phyloP scores from a whole-genome alignment of 2,888 invertebrate species.

The Lydus trimaculatus region DNA sequence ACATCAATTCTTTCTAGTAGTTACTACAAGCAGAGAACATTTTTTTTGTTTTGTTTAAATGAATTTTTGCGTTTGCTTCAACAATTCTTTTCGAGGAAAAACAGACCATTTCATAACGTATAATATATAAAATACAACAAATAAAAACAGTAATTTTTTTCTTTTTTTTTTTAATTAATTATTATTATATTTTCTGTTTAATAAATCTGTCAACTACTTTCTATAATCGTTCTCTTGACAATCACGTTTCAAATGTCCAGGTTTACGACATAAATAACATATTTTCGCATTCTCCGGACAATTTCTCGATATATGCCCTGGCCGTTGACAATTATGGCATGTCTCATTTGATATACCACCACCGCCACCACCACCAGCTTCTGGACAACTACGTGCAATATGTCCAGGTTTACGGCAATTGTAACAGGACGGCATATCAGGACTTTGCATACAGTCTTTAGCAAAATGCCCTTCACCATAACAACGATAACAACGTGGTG shows the following conservation, averaged over 20 bases:
- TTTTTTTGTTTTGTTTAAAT: no score
- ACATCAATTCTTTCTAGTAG: neutral
- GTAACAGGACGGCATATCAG: slow-evolving; percentile 86
- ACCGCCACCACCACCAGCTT: slow-evolving; percentile 67
- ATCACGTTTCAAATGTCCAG: slow-evolving; percentile 90
- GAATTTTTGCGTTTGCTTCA: slow-evolving; percentile 26
- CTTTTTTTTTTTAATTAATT: slow-evolving; percentile 1
- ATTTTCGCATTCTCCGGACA: slow-evolving; percentile 86
- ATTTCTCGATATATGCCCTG: slow-evolving; percentile 89
- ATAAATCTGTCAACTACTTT: slow-evolving; percentile 52
- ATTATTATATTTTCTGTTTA: slow-evolving; percentile 16
- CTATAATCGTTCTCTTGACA: slow-evolving; percentile 82
- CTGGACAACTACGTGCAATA: slow-evolving; percentile 86
- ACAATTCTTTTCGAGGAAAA: slow-evolving; percentile 29
- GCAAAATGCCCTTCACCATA: slow-evolving; percentile 94
- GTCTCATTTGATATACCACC: slow-evolving; percentile 65
- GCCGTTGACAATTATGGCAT: slow-evolving; percentile 95
- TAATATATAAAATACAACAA: slow-evolving; percentile 38
- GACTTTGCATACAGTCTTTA: slow-evolving; percentile 87
- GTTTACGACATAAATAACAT: slow-evolving; percentile 93
- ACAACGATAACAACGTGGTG: slow-evolving; percentile 89
- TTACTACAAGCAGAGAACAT: slow-evolving; percentile 15
- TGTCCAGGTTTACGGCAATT: slow-evolving; percentile 95
- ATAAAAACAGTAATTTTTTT: slow-evolving; percentile 25
- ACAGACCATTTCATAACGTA: slow-evolving; percentile 37